Evolutionary conservation across 2,888 invertebrate genomes (phyloP).

Genomic region (Syritta pipiens): DNA sequence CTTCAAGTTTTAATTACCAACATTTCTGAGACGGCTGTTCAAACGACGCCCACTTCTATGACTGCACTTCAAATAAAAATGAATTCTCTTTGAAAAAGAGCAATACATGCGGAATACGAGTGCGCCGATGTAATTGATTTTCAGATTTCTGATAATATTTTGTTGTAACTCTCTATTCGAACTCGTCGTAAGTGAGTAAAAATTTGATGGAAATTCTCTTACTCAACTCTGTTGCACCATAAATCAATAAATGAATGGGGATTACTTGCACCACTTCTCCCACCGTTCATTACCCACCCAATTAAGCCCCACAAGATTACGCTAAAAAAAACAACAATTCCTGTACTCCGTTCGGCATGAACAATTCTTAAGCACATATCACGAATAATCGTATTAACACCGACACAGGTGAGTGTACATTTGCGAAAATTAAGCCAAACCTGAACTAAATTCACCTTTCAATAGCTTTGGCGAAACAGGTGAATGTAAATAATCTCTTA

Average conservation of each 20-base stretch:
- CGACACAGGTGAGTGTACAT: background rate
- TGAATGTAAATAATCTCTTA: too few relatives aligned
- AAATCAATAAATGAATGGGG: constrained; percentile 28
- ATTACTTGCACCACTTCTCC: constrained; percentile 29
- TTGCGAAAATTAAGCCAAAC: constrained; percentile 26
- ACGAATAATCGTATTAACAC: constrained; percentile 8
- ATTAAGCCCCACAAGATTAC: constrained; percentile 31
- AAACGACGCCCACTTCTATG: too few relatives aligned
- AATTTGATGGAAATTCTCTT: background rate
- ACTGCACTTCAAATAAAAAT: too few relatives aligned
- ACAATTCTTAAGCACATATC: constrained; percentile 27
- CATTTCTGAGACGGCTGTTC: too few relatives aligned
- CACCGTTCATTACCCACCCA: constrained; percentile 17
- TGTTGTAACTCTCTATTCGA: too few relatives aligned
- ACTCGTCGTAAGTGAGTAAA: too few relatives aligned
- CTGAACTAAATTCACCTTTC: constrained; percentile 6
- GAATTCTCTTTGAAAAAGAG: too few relatives aligned
- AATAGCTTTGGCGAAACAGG: too few relatives aligned
- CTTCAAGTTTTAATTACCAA: too few relatives aligned
- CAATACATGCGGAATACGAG: too few relatives aligned
- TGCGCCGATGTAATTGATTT: too few relatives aligned
- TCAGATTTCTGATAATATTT: too few relatives aligned
- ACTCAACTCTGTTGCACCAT: background rate
- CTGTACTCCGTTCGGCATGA: constrained; percentile 30
- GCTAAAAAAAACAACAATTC: background rate